Evolutionary conservation across 2,797 vertebrate species (phyloP).

Genomic region (Mycteria americana): DNA sequence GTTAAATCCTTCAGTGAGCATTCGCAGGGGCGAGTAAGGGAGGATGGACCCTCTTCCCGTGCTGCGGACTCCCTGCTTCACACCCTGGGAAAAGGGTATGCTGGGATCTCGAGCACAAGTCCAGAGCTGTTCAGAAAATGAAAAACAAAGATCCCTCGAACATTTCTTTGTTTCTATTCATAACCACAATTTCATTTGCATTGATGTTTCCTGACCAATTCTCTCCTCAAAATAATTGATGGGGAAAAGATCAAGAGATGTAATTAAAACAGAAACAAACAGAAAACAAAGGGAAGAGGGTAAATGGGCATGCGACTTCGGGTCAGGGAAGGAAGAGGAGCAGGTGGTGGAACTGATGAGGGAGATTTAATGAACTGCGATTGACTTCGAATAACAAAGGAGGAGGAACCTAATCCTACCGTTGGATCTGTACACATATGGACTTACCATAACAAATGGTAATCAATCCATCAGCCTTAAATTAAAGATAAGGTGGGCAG

Average conservation of each 20-base stretch:
- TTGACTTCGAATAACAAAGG: slow-evolving; percentile 63
- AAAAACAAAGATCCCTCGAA: background rate
- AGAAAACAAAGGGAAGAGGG: slow-evolving; percentile 62
- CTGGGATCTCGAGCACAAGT: background rate
- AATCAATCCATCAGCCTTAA: slow-evolving; percentile 63
- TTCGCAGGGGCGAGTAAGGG: background rate
- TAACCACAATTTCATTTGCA: slow-evolving; percentile 50
- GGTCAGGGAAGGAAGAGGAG: slow-evolving; percentile 60
- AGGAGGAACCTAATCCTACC: slow-evolving; percentile 66
- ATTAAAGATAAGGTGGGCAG: slow-evolving; percentile 59
- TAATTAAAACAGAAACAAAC: slow-evolving; percentile 63
- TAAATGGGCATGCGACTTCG: slow-evolving; percentile 38
- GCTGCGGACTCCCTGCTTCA: background rate
- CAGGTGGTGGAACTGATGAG: slow-evolving; percentile 66
- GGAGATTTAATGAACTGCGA: slow-evolving; percentile 70
- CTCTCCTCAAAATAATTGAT: slow-evolving; percentile 62
- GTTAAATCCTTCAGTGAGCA: background rate
- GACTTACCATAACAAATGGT: slow-evolving; percentile 70
- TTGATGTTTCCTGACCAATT: slow-evolving; percentile 44
- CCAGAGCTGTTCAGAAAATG: slow-evolving; percentile 12
- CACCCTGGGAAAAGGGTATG: background rate
- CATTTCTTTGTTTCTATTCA: slow-evolving; percentile 39
- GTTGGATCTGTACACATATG: slow-evolving; percentile 56
- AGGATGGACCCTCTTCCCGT: background rate
- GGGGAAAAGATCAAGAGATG: slow-evolving; percentile 52